Conservation (phyloP, 2,888 invertebrate genomes). For the Ischnus inquisitorius region DNA sequence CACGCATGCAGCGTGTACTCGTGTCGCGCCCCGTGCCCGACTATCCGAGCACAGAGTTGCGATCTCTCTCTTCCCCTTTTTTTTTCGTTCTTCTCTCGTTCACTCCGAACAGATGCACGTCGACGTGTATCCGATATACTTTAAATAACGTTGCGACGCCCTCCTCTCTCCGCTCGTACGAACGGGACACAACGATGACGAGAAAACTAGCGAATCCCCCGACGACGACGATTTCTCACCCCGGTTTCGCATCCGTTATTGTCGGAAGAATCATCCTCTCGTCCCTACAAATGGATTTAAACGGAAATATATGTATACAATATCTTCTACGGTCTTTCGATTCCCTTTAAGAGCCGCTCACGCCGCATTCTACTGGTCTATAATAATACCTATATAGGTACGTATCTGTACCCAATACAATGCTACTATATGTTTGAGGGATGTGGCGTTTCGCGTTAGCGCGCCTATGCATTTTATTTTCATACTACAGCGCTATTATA, state of each 20-base stretch:
- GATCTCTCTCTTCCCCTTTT: slow-evolving; percentile 73
- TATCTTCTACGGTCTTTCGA: slow-evolving; percentile 57
- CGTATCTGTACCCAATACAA: slow-evolving; percentile 7
- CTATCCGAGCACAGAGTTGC: slow-evolving; percentile 81
- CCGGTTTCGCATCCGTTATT: slow-evolving; percentile 39
- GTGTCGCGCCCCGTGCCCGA: slow-evolving; percentile 67
- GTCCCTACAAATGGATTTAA: slow-evolving; percentile 58
- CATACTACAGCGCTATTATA: slow-evolving; percentile 48
- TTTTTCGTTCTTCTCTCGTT: slow-evolving; percentile 51
- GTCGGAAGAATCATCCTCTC: slow-evolving; percentile 42
- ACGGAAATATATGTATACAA: slow-evolving; percentile 46
- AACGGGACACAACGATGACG: slow-evolving; percentile 60
- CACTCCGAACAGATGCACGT: slow-evolving; percentile 65
- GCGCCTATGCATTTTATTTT: slow-evolving; percentile 55
- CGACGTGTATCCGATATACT: slow-evolving; percentile 64
- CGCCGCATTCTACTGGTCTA: slow-evolving; percentile 39
- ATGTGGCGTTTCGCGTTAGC: slow-evolving; percentile 49
- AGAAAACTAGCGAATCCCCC: slow-evolving; percentile 67
- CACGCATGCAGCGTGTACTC: slow-evolving; percentile 62
- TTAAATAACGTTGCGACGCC: slow-evolving; percentile 69
- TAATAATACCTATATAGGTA: slow-evolving; percentile 10
- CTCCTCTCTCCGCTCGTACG: slow-evolving; percentile 42
- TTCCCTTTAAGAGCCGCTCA: slow-evolving; percentile 49
- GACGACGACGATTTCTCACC: slow-evolving; percentile 26
- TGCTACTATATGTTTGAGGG: slow-evolving; percentile 46